A percentile compares a stretch with the other conserved stretches of the same genome.
Evolutionary conservation across 2,797 vertebrate genomes (phyloP).

Genomic region (Enteromius afrohamiltoni): DNA sequence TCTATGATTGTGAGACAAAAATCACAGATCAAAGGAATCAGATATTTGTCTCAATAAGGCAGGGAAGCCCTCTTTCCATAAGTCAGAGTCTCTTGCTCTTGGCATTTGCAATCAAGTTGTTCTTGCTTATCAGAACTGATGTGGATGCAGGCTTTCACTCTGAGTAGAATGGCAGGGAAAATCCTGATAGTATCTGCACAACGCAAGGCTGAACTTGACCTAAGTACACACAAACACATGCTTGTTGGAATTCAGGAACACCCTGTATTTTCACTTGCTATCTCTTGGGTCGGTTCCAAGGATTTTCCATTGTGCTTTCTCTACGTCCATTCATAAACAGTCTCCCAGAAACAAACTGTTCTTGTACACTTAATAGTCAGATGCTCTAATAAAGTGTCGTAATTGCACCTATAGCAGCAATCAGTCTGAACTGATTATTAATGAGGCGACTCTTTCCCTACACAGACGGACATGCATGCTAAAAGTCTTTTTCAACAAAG

Average conservation of each 20-base stretch:
- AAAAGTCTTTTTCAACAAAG: constrained; percentile 20
- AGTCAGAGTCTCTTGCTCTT: background rate
- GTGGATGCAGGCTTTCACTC: constrained; percentile 35
- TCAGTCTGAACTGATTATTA: constrained; percentile 10
- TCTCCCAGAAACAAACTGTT: background rate
- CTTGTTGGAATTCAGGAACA: constrained; percentile 29
- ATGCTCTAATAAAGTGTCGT: background rate
- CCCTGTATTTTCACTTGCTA: constrained; percentile 45
- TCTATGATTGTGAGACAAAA: constrained; percentile 18
- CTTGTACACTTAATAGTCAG: constrained; percentile 26
- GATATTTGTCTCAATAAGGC: background rate
- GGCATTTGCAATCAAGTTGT: background rate
- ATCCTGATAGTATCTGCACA: background rate
- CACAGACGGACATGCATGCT: background rate
- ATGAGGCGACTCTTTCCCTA: background rate
- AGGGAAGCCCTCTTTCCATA: constrained; percentile 7
- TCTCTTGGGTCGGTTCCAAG: constrained; percentile 49
- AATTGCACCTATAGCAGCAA: constrained; percentile 22
- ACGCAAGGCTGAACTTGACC: constrained; percentile 15
- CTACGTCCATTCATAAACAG: constrained; percentile 39
- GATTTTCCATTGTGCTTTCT: constrained; percentile 53
- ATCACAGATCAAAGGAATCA: background rate
- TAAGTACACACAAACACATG: background rate
- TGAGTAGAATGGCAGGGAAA: constrained; percentile 33
- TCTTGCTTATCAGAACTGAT: constrained; percentile 21